Base-by-base conservation (phyloP, 1,140 invertebrate genomes). In the Drosophila subobscura region DNA sequence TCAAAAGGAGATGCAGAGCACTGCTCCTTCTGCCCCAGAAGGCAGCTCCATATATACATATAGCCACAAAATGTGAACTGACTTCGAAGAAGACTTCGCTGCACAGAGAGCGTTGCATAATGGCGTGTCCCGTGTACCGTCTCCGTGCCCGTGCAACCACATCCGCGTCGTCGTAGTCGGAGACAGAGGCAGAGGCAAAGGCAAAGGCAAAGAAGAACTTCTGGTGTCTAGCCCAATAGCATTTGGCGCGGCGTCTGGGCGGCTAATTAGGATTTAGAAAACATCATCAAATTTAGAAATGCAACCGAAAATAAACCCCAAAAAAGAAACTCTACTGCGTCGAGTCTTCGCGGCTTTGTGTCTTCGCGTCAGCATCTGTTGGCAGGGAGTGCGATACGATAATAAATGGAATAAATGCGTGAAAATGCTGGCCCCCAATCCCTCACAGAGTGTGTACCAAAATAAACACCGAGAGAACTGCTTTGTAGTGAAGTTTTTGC, bases 221-320 rank as follows among this genome's bases (percentile, higher is more conserved):
- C 41, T 64, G 63, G 49, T 42, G 80, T 76, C 77, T 80, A 76
- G 66, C 77, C 72, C 77, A 80, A 73, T 84, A 84, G 66, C 80
- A 86, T 84, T 86, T 85, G 66, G 59, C 57, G 58, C 42, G 16
- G 33, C 57, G 83, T 83, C 83, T 86, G 58, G 71, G 75, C 74
- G 73, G 68, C 74, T 88, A 86, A 86, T 86, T 86, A 86, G 83
- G 83, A 88, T 86, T 86, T 89, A 88, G 78, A 88, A 88, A 86
- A 86, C 74, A 88, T 74, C 73, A 60, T 88, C 83, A 86, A 72
- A 86, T 83, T 88, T 86, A 86, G 81, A 86, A 86, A 86, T 78
- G 57, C 60, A 67, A 53, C 70, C 60, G 60, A 81, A 27, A 85
- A 85, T 85, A 85, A 85, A 86, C 65, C 45, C 55, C 33, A 12